These are phyloP conservation scores for Silurus meridionalis DNA, from an alignment of 2,113 vertebrate species.

Conservation along the genomic window DNA sequence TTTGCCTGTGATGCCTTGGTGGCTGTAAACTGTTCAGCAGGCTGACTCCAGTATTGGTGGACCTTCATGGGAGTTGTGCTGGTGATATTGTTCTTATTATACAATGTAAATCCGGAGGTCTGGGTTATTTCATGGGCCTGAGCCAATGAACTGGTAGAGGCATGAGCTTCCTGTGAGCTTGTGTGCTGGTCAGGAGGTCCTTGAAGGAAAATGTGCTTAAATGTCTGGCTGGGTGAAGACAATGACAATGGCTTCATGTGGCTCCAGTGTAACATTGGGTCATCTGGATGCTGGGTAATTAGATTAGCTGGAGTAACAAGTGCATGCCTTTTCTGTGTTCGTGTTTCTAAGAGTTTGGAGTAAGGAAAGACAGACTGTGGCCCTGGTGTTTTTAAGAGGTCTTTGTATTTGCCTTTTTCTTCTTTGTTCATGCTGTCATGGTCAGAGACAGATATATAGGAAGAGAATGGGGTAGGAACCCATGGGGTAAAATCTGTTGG, in stretches of 20 bases:
- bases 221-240: neutral
- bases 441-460: neutral
- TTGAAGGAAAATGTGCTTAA: neutral
- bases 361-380: neutral
- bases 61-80: conserved; percentile 30
- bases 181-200: neutral
- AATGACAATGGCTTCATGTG: conserved; percentile 3
- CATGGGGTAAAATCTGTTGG: conserved; percentile 15
- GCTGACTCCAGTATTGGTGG: conserved; percentile 53
- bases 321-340: conserved; percentile 29
- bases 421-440: neutral
- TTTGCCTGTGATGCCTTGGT: conserved; percentile 45
- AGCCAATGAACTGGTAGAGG: conserved; percentile 4
- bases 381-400: neutral
- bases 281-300: conserved; percentile 15
- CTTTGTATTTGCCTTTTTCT: neutral
- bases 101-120: conserved; percentile 14
- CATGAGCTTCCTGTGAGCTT: conserved; percentile 24
- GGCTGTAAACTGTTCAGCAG: conserved; percentile 34
- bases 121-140: neutral
- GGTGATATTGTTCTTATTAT: conserved; percentile 41
- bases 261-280: conserved; percentile 10
- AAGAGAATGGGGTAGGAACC: conserved; percentile 8
- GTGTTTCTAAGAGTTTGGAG: conserved; percentile 10
- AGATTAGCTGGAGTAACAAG: conserved; percentile 25